These are phyloP conservation scores for Motacilla tschutschensis DNA, from an alignment of 2,113 vertebrate genomes.

Conservation along the genomic window DNA sequence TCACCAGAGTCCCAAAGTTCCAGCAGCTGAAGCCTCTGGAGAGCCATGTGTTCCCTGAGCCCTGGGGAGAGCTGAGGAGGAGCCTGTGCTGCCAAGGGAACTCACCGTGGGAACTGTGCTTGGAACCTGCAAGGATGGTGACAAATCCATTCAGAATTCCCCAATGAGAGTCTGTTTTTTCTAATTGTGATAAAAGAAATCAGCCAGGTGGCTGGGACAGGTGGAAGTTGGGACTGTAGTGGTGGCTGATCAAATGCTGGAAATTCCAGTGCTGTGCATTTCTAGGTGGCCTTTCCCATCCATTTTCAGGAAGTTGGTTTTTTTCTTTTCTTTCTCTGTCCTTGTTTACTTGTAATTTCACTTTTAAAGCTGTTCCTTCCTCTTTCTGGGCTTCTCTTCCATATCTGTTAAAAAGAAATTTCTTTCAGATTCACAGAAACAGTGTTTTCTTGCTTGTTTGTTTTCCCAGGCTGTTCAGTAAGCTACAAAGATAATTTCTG, in stretches of 20 bases:
- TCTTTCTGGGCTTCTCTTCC: background rate
- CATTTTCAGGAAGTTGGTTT: background rate
- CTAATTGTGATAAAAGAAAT: background rate
- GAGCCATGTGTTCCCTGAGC: background rate
- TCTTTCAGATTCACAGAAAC: background rate
- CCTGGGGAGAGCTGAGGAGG: conserved; percentile 36
- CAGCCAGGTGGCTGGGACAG: background rate
- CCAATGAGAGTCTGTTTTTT: background rate
- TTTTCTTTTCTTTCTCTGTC: background rate
- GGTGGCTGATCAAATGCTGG: background rate
- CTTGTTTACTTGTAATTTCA: background rate
- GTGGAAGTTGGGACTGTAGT: background rate
- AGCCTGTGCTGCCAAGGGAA: background rate
- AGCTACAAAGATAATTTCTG: background rate
- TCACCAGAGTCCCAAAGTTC: conserved; percentile 26
- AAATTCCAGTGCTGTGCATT: background rate
- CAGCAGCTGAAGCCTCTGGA: conserved; percentile 35
- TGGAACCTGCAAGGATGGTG: background rate
- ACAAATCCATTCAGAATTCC: background rate
- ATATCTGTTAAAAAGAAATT: background rate
- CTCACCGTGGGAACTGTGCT: conserved; percentile 18
- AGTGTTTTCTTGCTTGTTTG: background rate
- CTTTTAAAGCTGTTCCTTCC: background rate
- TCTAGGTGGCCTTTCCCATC: background rate
- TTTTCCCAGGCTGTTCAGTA: background rate